Evolutionary conservation across 1,140 invertebrate species (phyloP).

Genomic region (honey bee (Apis mellifera)): Amel_HAv3.1 CM009932.2:12023001-12023500

Average conservation of each 20-base stretch:
- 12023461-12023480: not conserved
- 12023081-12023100: conserved; percentile 58
- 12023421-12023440: not conserved
- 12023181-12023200: conserved; percentile 44
- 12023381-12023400: not conserved
- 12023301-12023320: no score
- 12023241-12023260: no score
- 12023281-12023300: no score
- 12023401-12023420: not conserved
- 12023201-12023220: conserved; percentile 25
- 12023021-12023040: conserved; percentile 44
- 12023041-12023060: conserved; percentile 9
- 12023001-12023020: conserved; percentile 9
- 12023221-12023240: not conserved
- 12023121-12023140: conserved; percentile 11
- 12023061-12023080: conserved; percentile 46
- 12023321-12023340: no score
- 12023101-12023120: not conserved
- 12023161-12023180: not conserved
- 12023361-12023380: no score
- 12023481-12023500: not conserved
- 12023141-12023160: conserved; percentile 13
- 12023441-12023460: not conserved
- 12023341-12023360: no score
- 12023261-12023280: not conserved